Evolutionary conservation across 2,888 invertebrate genomes (phyloP).

Genomic region (Rhingia rostrata): DNA sequence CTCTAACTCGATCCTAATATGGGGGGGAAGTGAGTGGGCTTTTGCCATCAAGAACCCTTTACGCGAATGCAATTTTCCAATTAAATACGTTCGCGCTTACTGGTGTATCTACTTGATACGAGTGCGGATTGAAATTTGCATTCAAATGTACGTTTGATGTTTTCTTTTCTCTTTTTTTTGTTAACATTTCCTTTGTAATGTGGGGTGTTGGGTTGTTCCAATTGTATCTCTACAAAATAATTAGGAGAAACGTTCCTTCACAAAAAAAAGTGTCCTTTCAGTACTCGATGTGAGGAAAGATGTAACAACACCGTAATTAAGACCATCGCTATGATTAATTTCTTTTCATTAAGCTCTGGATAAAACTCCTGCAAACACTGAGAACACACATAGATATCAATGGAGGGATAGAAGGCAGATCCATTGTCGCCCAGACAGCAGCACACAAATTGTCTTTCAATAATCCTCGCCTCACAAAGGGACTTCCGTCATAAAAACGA

Average conservation of each 20-base stretch:
- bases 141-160: slow-evolving; percentile 56
- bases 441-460: slow-evolving; percentile 73
- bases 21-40: slow-evolving; percentile 54
- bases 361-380: slow-evolving; percentile 11
- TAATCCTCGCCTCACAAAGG: slow-evolving; percentile 70
- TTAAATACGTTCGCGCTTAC: slow-evolving; percentile 54
- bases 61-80: slow-evolving; percentile 69
- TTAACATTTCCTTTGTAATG: background rate
- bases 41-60: slow-evolving; percentile 49
- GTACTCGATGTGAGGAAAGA: slow-evolving; percentile 1
- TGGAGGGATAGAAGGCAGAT: slow-evolving; percentile 42
- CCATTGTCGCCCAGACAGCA: slow-evolving; percentile 37
- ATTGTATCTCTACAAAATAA: slow-evolving; percentile 21
- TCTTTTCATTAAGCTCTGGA: slow-evolving; percentile 70
- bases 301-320: slow-evolving; percentile 69
- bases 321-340: slow-evolving; percentile 72
- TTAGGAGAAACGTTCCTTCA: slow-evolving; percentile 1
- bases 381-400: background rate
- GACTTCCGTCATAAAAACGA: slow-evolving; percentile 74
- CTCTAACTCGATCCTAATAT: background rate
- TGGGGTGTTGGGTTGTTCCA: background rate
- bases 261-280: background rate
- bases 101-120: slow-evolving; percentile 48
- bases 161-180: slow-evolving; percentile 31
- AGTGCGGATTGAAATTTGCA: slow-evolving; percentile 57